These are phyloP conservation scores for Drosophila recens DNA, from an alignment of 2,888 invertebrate species.

Conservation along the genomic window DNA sequence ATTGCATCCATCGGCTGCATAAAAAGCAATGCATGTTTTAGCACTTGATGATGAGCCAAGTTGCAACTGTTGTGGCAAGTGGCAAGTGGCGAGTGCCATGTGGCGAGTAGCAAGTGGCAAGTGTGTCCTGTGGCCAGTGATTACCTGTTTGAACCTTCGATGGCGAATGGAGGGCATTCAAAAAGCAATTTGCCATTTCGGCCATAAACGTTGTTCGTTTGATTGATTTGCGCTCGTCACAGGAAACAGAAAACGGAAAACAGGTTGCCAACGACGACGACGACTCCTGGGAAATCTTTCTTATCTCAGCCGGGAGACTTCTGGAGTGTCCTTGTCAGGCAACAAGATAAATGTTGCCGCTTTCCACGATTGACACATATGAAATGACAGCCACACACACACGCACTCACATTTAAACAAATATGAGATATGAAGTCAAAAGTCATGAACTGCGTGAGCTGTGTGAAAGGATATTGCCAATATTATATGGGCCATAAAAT, in stretches of 20 bases:
- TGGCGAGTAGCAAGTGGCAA: slow-evolving; percentile 15
- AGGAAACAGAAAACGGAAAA: slow-evolving; percentile 19
- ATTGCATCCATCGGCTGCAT: slow-evolving; percentile 51
- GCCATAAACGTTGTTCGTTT: slow-evolving; percentile 73
- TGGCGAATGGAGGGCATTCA: slow-evolving; percentile 39
- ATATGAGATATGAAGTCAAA: slow-evolving; percentile 22
- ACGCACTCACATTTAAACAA: slow-evolving; percentile 7
- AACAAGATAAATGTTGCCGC: slow-evolving; percentile 52
- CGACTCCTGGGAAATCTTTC: slow-evolving; percentile 53
- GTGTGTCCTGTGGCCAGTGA: slow-evolving; percentile 32
- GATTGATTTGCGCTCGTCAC: slow-evolving; percentile 68
- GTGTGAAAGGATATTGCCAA: slow-evolving; percentile 11
- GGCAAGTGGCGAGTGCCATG: slow-evolving; percentile 28
- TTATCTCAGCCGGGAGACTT: slow-evolving; percentile 9
- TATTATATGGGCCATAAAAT: slow-evolving; percentile 17
- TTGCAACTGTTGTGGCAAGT: slow-evolving; percentile 39
- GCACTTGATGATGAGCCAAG: slow-evolving; percentile 72
- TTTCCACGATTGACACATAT: slow-evolving; percentile 34
- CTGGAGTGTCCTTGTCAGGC: slow-evolving; percentile 20
- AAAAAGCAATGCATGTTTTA: slow-evolving; percentile 79
- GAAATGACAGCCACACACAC: slow-evolving; percentile 23
- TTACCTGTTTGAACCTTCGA: slow-evolving; percentile 46
- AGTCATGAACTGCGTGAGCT: slow-evolving; percentile 8
- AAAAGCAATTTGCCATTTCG: slow-evolving; percentile 76
- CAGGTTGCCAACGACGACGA: slow-evolving; percentile 8